A percentile compares a stretch with the other conserved stretches of the same genome.
Evolutionary conservation across 2,888 invertebrate genomes (phyloP).

Genomic region (Encarsia formosa): DNA sequence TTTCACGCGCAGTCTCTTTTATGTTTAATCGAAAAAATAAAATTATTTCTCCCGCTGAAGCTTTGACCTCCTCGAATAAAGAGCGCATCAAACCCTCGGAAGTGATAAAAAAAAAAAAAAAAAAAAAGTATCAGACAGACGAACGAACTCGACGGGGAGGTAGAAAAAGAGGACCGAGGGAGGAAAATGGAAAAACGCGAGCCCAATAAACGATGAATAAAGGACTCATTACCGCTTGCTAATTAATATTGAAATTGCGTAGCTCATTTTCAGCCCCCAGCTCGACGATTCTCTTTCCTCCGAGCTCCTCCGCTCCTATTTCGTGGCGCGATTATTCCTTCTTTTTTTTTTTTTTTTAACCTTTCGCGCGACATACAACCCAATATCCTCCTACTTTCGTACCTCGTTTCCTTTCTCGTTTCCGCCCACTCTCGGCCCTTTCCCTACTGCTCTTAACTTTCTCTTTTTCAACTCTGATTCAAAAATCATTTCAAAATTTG

Average conservation of each 20-base stretch:
- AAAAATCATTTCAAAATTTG: no score
- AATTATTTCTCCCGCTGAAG: no score
- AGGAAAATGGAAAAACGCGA: constrained; percentile 4
- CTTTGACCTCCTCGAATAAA: no score
- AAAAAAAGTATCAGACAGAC: no score
- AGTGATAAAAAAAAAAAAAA: no score
- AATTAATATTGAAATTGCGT: constrained; percentile 21
- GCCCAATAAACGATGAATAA: constrained; percentile 4
- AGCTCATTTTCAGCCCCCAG: constrained; percentile 5
- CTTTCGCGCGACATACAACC: constrained; percentile 7
- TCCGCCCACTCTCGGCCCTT: constrained; percentile 6
- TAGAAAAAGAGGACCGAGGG: no score
- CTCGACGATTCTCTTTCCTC: not conserved
- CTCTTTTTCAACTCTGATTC: no score
- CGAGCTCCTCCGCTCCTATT: not conserved
- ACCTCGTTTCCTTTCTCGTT: constrained; percentile 21
- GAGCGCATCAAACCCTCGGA: no score
- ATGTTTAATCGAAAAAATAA: no score
- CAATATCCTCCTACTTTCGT: constrained; percentile 16
- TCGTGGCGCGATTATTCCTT: not conserved
- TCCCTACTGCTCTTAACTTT: constrained; percentile 5
- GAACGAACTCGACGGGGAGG: no score
- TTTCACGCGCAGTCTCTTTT: no score
- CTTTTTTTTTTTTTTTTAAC: not conserved
- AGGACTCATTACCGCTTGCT: constrained; percentile 11